These are phyloP conservation scores for Polypedilum vanderplanki DNA, from an alignment of 1,140 invertebrate species.

Conservation along the genomic window DNA sequence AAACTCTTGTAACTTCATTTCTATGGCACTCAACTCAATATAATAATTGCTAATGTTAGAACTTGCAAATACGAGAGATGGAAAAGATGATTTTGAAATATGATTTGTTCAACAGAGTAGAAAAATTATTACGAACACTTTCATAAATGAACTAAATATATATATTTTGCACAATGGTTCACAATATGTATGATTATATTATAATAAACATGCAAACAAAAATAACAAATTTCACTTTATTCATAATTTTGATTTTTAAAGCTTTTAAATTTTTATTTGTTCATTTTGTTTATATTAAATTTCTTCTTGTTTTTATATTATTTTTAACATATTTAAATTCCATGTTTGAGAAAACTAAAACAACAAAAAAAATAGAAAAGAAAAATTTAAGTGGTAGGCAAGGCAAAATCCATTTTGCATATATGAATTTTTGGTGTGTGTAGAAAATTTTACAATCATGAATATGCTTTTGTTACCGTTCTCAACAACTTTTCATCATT, in stretches of 20 bases:
- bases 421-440: not conserved
- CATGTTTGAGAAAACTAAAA: not conserved
- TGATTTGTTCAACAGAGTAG: not conserved
- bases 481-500: too few relatives aligned
- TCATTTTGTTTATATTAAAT: not conserved
- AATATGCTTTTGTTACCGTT: not conserved
- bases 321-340: not conserved
- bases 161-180: not conserved
- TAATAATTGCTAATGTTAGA: not conserved
- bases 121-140: too few relatives aligned
- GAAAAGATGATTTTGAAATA: not conserved
- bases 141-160: not conserved
- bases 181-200: too few relatives aligned
- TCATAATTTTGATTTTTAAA: not conserved
- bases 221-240: too few relatives aligned
- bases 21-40: too few relatives aligned
- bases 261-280: slow-evolving; percentile 20
- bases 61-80: not conserved
- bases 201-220: too few relatives aligned
- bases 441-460: slow-evolving; percentile 26
- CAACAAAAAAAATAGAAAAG: not conserved
- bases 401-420: not conserved
- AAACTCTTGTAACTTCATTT: not conserved
- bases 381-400: not conserved
- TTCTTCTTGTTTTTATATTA: not conserved